Base-by-base conservation (phyloP, 2,113 vertebrate genomes). In the Ellobius talpinus region DNA sequence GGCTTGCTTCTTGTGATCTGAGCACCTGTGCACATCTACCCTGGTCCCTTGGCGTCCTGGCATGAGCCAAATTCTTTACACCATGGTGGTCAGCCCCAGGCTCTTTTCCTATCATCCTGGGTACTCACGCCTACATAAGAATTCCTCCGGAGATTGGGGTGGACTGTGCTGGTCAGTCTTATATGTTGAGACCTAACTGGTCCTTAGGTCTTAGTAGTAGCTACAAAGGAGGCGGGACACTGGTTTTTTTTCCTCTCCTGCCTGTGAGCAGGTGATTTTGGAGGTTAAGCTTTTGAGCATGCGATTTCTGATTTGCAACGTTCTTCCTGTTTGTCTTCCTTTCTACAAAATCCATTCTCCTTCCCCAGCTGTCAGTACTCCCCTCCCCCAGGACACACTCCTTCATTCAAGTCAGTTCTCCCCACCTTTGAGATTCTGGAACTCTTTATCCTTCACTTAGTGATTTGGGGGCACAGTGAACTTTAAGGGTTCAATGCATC, bases 1-100 rank as follows among this genome's bases (percentile, higher is more conserved):
- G 84, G 95, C 84, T 88, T 97, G 97, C 92, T 95, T 97, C 78
- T 93, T 97, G 95, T 93, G 93, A 97, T 90, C 93, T 11, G 10
- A 87, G 94, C 82, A 94, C 87, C 94, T 98, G 95, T 68, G 70
- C 31, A 89, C 85, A 65, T 42, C 42, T 29, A 78, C 87, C 94
- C 81, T 55, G 85, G 52, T 81, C 91, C 87, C 72, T 88, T 63
- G 74, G 76, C 88, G 58, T 93, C 86, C 87, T 87, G 88, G 90
- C 39, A 68, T 13, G 45, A 87, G 26, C 79, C 10, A 24, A 89
- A 78, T n/a, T 58, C n/a, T 29, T 42, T 12, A 39, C 19, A 36
- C 12, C 31, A 11, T 10, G 73, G 63, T 0, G 3, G 42, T 81
- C 77, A n/a, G 47, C 19, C 55, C 72, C 19, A 26, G 72, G 72